Evolutionary conservation across 92 coral and sea anemone species (phyloP), one percentile per base, ranked within the genome.

Genomic region (Phenganax stokvisi): DNA sequence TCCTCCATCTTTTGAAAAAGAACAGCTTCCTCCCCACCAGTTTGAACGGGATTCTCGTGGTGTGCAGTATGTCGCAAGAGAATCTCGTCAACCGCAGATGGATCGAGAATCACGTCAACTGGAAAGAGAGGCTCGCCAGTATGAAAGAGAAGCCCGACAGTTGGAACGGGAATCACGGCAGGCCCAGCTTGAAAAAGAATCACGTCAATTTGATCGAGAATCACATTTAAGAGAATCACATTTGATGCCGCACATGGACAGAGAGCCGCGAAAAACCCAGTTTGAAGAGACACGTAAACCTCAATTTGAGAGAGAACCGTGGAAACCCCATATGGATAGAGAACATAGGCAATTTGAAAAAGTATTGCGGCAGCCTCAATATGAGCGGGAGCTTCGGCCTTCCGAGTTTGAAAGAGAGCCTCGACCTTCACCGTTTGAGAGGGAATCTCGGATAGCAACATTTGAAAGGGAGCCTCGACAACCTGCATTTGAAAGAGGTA

Each of bases 111-210:
- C 73, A 53, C 73, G 73, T 0, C 73, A 68, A 13, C 16, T 68
- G 73, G 73, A 68, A 37, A 68, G 73, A 30, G 73, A 68, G 47
- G 73, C 31, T 51, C 73, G 73, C 31, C 53, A 68, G 53, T 68
- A 30, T 53, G 73, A 68, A 11, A 9, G 53, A 12, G 70, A 64
- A 11, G 30, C 70, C 9, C 70, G 70, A 30, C 31, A 64, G 70
- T 6, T 64, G 70, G 73, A 68, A 37, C 11, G 73, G 15, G 73
- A 68, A n/a, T 37, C 47, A 37, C 73, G n/a, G n/a, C 73, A 68
- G 29, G 53, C 67, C 25, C 67, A 61, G 67, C 67, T 61, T 61
- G 67, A 30, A 53, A 64, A 64, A 64, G 70, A 64, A 64, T 64
- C 70, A 10, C 70, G 70, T 64, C 73, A 68, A 37, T 37, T 68